Base-by-base conservation (phyloP, 2,888 invertebrate species). In the Bellardia bayeri region DNA sequence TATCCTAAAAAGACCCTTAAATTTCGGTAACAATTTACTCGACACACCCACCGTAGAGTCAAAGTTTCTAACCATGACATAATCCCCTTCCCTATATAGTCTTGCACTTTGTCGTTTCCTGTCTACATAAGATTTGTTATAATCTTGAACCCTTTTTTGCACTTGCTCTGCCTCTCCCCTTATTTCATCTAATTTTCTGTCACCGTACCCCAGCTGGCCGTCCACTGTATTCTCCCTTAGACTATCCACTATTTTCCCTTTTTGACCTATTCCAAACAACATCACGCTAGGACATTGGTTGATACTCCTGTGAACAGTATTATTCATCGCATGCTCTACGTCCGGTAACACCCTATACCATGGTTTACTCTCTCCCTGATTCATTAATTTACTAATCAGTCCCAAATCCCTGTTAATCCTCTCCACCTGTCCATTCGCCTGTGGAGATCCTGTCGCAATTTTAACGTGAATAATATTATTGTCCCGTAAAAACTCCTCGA, bases 341-440 rank as follows among this genome's bases (percentile, higher is more conserved):
- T 23, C 78, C 2, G 86, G 85, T 5, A 88, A 6, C 0, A 88
- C 81, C 14, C 64, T 66, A 51, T 88, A 81, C 88, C 87, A 89
- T n/a, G 42, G 54, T 9, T 71, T 9, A 8, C 30, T 40, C 9
- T 81, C 72, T 7, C 83, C 82, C 0, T 75, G 1, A 56, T 42
- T 80, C 76, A 0, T 49, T 56, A 88, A 16, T 74, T 89, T 89
- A 0, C 88, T 76, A 1, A 89, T 85, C 89, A 90, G 85, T 0
- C 63, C 82, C 2, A 90, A n/a, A 11, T 63, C 85, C 23, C 88
- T 84, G 58, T 89, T 90, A 0, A 90, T 81, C 40, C 89, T 83
- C 75, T 90, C 89, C 0, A 90, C 90, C 16, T 89, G 89, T 0
- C 89, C 90, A 56, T 90, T 89, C 3, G 89, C 87, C 58, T 89